phyloP scores from a whole-genome alignment of 2,888 invertebrate genomes.

The Rhogogaster chlorosoma region DNA sequence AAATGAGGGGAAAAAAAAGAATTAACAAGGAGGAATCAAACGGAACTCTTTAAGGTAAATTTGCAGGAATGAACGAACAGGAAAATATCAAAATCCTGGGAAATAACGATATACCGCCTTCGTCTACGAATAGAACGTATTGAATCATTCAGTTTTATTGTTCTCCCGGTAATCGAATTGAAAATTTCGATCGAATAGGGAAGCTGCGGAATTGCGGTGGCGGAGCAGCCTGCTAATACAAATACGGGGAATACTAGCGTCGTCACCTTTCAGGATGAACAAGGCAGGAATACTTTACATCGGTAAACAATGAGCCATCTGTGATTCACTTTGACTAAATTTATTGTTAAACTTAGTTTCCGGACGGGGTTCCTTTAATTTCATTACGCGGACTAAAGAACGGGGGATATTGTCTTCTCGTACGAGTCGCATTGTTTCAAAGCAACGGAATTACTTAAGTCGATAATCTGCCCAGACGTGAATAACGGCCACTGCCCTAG shows the following conservation, averaged over 20 bases:
- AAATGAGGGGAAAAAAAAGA: neutral
- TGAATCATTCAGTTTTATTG: slow-evolving; percentile 31
- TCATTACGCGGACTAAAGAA: slow-evolving; percentile 5
- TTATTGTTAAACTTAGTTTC: slow-evolving; percentile 44
- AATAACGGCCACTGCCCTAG: neutral
- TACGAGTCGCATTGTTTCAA: slow-evolving; percentile 27
- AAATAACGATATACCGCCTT: neutral
- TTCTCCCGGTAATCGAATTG: slow-evolving; percentile 27
- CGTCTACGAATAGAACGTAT: neutral
- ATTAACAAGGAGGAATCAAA: neutral
- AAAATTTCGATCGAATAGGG: slow-evolving; percentile 20
- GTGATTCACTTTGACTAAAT: slow-evolving; percentile 57
- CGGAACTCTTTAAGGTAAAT: neutral
- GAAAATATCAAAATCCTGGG: neutral
- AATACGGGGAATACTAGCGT: neutral
- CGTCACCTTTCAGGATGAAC: neutral
- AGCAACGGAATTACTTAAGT: slow-evolving; percentile 19
- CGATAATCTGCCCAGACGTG: slow-evolving; percentile 25
- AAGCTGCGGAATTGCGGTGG: neutral
- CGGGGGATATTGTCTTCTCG: slow-evolving; percentile 12
- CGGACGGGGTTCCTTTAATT: slow-evolving; percentile 21
- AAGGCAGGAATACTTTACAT: slow-evolving; percentile 29
- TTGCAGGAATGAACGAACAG: neutral
- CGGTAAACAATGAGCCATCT: slow-evolving; percentile 54
- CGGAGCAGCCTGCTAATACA: neutral